phyloP scores from a whole-genome alignment of 2,888 invertebrate species.

The Xanthorhoe spadicearia region DNA sequence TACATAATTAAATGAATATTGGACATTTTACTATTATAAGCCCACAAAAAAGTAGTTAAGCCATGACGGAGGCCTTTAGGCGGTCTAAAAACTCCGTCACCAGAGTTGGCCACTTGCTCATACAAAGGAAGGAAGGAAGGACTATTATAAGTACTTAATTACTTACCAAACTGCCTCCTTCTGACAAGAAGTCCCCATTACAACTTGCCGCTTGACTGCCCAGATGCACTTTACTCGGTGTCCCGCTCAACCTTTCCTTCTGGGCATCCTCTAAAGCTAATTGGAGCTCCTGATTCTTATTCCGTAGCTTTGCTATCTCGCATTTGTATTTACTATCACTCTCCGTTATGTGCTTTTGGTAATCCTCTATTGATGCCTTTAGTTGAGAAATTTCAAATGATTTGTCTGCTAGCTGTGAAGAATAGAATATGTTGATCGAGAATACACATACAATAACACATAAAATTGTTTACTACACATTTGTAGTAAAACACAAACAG shows the following conservation, averaged over 20 bases:
- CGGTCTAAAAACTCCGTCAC: too few species aligned
- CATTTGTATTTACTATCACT: constrained; percentile 86
- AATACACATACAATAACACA: not conserved
- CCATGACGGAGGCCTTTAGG: too few species aligned
- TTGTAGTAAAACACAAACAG: too few species aligned
- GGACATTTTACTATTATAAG: too few species aligned
- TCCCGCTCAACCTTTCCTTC: constrained; percentile 72
- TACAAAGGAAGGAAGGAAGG: too few species aligned
- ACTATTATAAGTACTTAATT: too few species aligned
- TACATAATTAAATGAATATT: too few species aligned
- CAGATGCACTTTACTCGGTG: constrained; percentile 64
- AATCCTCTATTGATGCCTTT: constrained; percentile 86
- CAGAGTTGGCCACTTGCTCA: too few species aligned
- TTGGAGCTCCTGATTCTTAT: constrained; percentile 82
- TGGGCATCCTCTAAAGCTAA: constrained; percentile 72
- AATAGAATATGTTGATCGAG: not conserved
- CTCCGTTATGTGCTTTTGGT: constrained; percentile 87
- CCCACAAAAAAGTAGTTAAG: too few species aligned
- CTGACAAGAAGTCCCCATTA: constrained; percentile 82
- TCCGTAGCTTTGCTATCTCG: constrained; percentile 84
- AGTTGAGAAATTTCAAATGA: constrained; percentile 89
- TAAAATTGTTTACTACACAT: too few species aligned
- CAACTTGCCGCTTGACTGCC: constrained; percentile 78
- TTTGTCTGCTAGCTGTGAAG: constrained; percentile 89
- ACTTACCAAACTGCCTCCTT: constrained; percentile 86